Evolutionary conservation across 2,797 vertebrate genomes (phyloP).

Genomic region (Sorex maritimensis): DNA sequence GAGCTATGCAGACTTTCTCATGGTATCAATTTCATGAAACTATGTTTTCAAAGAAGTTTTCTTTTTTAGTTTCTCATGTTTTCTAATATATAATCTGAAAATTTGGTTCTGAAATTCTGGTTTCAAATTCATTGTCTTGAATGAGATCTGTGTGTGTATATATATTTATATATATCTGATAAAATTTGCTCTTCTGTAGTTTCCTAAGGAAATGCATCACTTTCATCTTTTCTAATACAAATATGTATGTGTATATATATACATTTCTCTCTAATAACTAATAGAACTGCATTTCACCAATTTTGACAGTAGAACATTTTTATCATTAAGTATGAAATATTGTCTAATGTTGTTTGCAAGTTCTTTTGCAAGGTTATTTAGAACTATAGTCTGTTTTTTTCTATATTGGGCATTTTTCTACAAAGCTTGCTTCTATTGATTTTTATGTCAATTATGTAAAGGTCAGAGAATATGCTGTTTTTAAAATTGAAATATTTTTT

Average conservation of each 20-base stretch:
- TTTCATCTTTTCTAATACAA: background rate
- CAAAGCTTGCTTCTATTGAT: background rate
- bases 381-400: background rate
- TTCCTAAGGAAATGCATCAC: background rate
- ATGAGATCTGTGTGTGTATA: too few species aligned
- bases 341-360: background rate
- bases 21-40: background rate
- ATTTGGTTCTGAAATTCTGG: background rate
- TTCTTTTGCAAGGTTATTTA: conserved; percentile 19
- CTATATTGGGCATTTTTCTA: background rate
- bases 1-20: background rate
- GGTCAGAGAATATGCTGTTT: background rate
- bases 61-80: background rate
- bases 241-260: background rate
- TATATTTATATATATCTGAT: too few species aligned
- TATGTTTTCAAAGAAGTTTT: background rate
- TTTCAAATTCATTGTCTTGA: background rate
- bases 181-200: too few species aligned
- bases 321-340: background rate
- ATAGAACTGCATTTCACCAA: background rate
- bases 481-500: background rate
- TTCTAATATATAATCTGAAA: background rate
- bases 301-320: background rate
- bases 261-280: background rate
- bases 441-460: conserved; percentile 18